Evolutionary conservation across 2,888 invertebrate species (phyloP), one percentile per base, ranked within the genome.

Genomic region (Nipponacmea schrenckii): DNA sequence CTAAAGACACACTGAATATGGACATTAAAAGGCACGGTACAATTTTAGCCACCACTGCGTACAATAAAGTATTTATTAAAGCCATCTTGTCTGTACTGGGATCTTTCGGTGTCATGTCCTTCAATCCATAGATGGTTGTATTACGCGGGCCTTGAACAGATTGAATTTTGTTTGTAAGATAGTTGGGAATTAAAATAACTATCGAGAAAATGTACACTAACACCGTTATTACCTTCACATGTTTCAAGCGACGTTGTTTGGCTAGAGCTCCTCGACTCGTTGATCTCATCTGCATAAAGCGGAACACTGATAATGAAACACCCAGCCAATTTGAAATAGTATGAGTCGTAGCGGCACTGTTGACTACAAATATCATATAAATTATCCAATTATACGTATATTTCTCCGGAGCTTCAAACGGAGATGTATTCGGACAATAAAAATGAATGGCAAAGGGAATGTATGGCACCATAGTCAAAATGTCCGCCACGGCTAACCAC

Each of bases 311-410:
- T 73, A 97, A 89, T 0, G 95, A 94, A 0, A 97, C 94, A 0
- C 97, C 97, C 78, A 97, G 89, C 93, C 95, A 96, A 80, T 96
- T 97, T 3, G 96, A 95, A 77, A 96, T 95, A 2, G 96, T 96
- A 88, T 95, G 95, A 75, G 94, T 92, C 66, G 94, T 92, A 89
- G 96, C 96, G n/a, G 94, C 93, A 87, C 96, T 95, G 84, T 95
- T 93, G 39, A 95, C 95, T 87, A 97, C 96, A 83, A 96, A 94
- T 72, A 89, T 81, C 77, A 89, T 85, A 76, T 89, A 90, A 45
- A 84, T 72, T 15, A 85, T 85, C 90, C 90, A 90, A 5, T 75
- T 79, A 70, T 84, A 83, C 26, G 85, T 83, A 79, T 84, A 84
- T 66, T 81, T 81, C 65, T 82, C 81, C 3, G 85, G 83, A 2